Base-by-base conservation (phyloP, 2,113 vertebrate species). In the Ammodramus savannarum region DNA sequence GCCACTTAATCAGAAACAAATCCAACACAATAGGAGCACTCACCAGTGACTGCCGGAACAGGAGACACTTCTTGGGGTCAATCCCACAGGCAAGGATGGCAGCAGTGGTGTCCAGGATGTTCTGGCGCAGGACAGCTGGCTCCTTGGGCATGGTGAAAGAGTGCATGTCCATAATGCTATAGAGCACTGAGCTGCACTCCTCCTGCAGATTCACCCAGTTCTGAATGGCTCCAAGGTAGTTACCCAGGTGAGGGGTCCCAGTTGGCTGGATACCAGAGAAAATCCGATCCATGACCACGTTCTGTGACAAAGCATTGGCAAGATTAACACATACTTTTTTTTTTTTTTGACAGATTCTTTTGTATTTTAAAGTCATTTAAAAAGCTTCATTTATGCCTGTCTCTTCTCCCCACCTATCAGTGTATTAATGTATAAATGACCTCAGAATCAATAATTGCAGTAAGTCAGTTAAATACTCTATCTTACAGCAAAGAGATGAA, bases 251-350 rank as follows among this genome's bases (percentile, higher is more conserved):
- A 58, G 98, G 99, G 1, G 98, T 98, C 22, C 99, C 99, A 7
- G 99, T 99, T 5, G 99, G 99, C 96, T 99, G 99, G 96, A 99
- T 99, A 67, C 99, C 99, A 2, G 99, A 99, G 97, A 99, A 99
- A 9, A 99, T 97, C 1, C 98, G 98, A 5, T 96, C 95, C 66
- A 57, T 0, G 1, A 71, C 49, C 46, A 58, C 32, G 36, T 93
- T 97, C 98, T 98, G 95, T 46, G 90, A 96, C 20, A 92, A 93
- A 87, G 36, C 26, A 91, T 77, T 54, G 29, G 54, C 39, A 86
- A 90, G 67, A 81, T 91, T 71, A 95, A 68, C 29, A 73, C 23
- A 63, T 1, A 1, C 6, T 4, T 17, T 44, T 62, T 69, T 44
- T 62, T 69, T 54, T 54, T 54, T 54, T 29, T 29, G 11, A 41